Conservation (phyloP, 2,888 invertebrate genomes). For the Microplitis manilae region DNA sequence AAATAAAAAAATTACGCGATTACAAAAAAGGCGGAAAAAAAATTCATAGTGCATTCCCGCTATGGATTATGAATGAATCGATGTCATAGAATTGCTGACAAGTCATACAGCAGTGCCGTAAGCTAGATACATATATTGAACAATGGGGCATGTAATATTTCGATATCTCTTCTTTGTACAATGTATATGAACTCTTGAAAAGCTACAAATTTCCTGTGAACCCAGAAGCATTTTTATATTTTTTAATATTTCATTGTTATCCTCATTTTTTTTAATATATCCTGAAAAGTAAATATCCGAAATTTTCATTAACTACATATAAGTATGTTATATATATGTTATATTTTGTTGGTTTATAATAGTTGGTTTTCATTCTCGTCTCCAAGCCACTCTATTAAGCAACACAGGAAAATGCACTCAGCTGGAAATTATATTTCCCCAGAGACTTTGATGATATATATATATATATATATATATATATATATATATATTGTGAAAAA, state of each 20-base stretch:
- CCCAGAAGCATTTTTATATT: too few species aligned
- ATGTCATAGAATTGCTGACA: slow-evolving; percentile 18
- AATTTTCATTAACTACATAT: slow-evolving; percentile 4
- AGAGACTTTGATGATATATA: background rate
- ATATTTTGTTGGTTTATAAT: background rate
- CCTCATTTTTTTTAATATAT: background rate
- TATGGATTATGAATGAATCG: slow-evolving; percentile 25
- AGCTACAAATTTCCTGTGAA: slow-evolving; percentile 11
- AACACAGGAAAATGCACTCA: slow-evolving; percentile 23
- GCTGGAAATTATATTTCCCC: slow-evolving; percentile 25
- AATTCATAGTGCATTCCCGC: slow-evolving; percentile 11
- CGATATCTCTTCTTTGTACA: background rate
- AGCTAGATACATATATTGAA: slow-evolving; percentile 7
- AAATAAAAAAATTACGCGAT: slow-evolving; percentile 1
- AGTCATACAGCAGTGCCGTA: slow-evolving; percentile 2
- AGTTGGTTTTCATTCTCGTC: background rate
- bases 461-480: background rate
- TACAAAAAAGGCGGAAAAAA: background rate
- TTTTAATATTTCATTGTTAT: slow-evolving; percentile 6
- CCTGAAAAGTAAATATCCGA: background rate
- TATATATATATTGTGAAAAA: background rate
- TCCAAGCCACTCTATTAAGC: background rate
- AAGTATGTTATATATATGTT: background rate
- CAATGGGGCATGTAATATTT: slow-evolving; percentile 9
- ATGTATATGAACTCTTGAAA: slow-evolving; percentile 6